Evolutionary conservation across 2,797 vertebrate species (phyloP).

Genomic region (Bryconaethiops microstoma): DNA sequence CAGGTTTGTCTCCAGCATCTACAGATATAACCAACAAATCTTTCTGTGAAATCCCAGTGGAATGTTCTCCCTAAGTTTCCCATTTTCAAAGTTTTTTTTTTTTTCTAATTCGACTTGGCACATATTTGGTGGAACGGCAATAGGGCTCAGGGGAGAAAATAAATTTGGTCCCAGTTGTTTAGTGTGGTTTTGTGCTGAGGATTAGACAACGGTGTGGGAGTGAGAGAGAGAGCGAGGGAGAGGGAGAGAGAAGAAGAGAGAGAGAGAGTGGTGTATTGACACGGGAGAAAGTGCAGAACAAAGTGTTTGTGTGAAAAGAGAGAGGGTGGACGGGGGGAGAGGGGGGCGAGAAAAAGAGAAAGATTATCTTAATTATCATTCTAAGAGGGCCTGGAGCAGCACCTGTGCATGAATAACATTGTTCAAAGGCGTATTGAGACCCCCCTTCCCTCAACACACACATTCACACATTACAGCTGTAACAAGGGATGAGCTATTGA

Average conservation of each 20-base stretch:
- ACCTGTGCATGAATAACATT: slow-evolving; percentile 87
- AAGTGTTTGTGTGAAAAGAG: slow-evolving; percentile 81
- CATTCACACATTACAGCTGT: slow-evolving; percentile 74
- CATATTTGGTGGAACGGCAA: slow-evolving; percentile 73
- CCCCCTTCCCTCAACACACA: background rate
- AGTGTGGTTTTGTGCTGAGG: slow-evolving; percentile 76
- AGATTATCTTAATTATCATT: slow-evolving; percentile 88
- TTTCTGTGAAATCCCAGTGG: slow-evolving; percentile 71
- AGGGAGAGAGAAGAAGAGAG: slow-evolving; percentile 59
- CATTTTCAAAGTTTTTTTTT: slow-evolving; percentile 68
- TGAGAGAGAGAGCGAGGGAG: slow-evolving; percentile 58
- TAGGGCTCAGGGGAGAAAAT: slow-evolving; percentile 73
- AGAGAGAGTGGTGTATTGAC: slow-evolving; percentile 76
- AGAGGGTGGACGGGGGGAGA: slow-evolving; percentile 48
- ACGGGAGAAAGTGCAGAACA: slow-evolving; percentile 82
- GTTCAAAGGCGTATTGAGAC: slow-evolving; percentile 79
- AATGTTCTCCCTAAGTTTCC: slow-evolving; percentile 72
- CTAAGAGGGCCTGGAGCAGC: slow-evolving; percentile 81
- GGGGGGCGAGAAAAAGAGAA: slow-evolving; percentile 71
- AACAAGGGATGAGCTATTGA: slow-evolving; percentile 79
- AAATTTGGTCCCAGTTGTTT: slow-evolving; percentile 81
- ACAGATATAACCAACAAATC: slow-evolving; percentile 48
- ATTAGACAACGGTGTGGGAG: slow-evolving; percentile 76
- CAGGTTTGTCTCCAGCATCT: too few species aligned
- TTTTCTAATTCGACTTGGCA: slow-evolving; percentile 80